Percentiles rank a stretch among this genome's conserved stretches.
Conservation (phyloP, 2,113 vertebrate species). For the Phylloscopus trochiloides region DNA sequence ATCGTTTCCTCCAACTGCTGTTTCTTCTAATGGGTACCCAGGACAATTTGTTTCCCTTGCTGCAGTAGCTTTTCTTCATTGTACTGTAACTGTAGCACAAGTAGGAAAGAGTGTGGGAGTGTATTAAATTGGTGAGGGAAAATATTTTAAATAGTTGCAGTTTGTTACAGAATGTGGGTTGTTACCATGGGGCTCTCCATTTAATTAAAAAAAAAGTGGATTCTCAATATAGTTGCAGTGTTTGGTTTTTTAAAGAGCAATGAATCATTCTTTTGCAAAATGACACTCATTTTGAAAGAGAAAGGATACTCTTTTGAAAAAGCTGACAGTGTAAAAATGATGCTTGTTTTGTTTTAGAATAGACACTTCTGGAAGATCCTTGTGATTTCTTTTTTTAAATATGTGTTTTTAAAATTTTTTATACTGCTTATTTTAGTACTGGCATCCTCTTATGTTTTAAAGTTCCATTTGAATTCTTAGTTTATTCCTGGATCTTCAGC, state of each 20-base stretch:
- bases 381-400: background rate
- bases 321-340: background rate
- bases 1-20: background rate
- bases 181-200: constrained; percentile 30
- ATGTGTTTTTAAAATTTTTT: background rate
- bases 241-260: background rate
- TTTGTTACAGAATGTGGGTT: background rate
- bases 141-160: constrained; percentile 44
- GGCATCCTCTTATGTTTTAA: background rate
- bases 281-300: background rate
- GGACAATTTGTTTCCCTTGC: background rate
- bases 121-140: constrained; percentile 30
- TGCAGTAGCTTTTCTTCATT: background rate
- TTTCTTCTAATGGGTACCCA: background rate
- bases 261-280: background rate
- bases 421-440: background rate
- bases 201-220: background rate
- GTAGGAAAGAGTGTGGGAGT: constrained; percentile 10
- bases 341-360: background rate
- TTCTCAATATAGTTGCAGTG: background rate
- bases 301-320: background rate
- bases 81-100: background rate
- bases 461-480: background rate
- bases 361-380: background rate
- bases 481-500: background rate